Base-by-base conservation (phyloP, 1,140 invertebrate genomes). In the Philopotamus ludificatus region DNA sequence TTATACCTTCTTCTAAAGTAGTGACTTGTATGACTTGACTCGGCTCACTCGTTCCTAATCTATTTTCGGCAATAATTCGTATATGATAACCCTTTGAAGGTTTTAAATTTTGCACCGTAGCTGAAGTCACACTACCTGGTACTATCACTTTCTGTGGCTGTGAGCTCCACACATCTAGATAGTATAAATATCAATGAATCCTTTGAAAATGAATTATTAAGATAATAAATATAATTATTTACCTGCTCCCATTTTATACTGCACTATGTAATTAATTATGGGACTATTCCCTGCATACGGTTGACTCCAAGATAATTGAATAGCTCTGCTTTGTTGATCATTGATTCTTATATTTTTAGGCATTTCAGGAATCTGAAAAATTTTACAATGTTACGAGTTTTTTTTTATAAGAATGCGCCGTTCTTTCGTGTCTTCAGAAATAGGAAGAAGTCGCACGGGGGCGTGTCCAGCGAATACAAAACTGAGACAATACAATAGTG, bases 81-180 rank as follows among this genome's bases (percentile, higher is more conserved):
- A 97, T 84, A 73, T 95, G 89, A 79, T 97, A 98, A n/a, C 87
- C 87, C 55, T 89, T 93, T 0, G 94, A 89, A 0, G 95, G 94
- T 57, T 89, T 86, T 1, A 98, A 81, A 70, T 89, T 89, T 67
- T 87, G 86, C 10, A 98, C 84, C 53, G 86, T 88, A 1, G 89
- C 87, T 65, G 87, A 86, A 1, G 87, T 89, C 73, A 91, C 89
- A 10, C 85, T 85, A 0, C 91, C 91, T 0, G 89, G 85, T 3
- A 93, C 88, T 42, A 89, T 86, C 1, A 91, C 84, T 77, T 92
- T 90, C 60, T 89, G 85, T 10, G 89, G 89, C 70, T 90, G 87
- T 34, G 85, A 82, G 68, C 86, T 84, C 89, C 89, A 91, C 12
- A 85, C 79, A 73, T 89, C 88, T 89, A 77, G 2, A 16, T 55